These are phyloP conservation scores for Hylyphantes graminicola DNA, from an alignment of 1,140 invertebrate species.

Conservation along the genomic window DNA sequence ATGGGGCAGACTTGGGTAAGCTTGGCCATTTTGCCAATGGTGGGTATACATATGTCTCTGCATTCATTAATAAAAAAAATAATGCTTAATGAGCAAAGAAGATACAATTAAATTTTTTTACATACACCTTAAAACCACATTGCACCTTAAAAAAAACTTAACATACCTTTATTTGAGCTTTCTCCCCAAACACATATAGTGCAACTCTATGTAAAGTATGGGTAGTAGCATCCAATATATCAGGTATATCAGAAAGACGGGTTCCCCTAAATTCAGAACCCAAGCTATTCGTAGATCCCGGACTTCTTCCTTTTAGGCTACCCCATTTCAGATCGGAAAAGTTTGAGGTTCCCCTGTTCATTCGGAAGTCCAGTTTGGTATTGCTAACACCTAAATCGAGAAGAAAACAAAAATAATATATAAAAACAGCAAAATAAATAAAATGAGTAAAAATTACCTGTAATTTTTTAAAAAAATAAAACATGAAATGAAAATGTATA, in stretches of 20 bases:
- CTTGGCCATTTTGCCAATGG: no score
- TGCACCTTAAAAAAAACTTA: slow-evolving; percentile 1
- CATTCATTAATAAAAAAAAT: no score
- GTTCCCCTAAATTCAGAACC: slow-evolving; percentile 49
- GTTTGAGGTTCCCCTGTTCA: slow-evolving; percentile 49
- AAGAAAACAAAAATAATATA: neutral
- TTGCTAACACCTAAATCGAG: slow-evolving; percentile 42
- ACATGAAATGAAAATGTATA: no score
- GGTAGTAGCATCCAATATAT: slow-evolving; percentile 68
- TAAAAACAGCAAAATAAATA: no score
- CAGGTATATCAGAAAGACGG: slow-evolving; percentile 50
- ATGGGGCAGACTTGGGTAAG: no score
- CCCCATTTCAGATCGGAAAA: slow-evolving; percentile 74
- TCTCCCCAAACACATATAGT: slow-evolving; percentile 87
- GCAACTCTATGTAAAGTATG: slow-evolving; percentile 80
- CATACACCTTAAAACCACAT: no score
- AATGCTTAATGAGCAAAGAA: no score
- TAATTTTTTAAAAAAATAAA: neutral
- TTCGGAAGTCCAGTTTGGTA: slow-evolving; percentile 51
- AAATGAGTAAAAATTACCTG: slow-evolving; percentile 20
- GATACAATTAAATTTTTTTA: no score
- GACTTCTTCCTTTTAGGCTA: slow-evolving; percentile 80
- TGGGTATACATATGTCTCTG: no score
- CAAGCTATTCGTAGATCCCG: slow-evolving; percentile 62
- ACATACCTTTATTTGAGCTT: slow-evolving; percentile 79